A percentile compares a stretch with the other conserved stretches of the same genome.
Evolutionary conservation across 2,113 vertebrate genomes (phyloP).

Genomic region (Paramisgurnus dabryanus): DNA sequence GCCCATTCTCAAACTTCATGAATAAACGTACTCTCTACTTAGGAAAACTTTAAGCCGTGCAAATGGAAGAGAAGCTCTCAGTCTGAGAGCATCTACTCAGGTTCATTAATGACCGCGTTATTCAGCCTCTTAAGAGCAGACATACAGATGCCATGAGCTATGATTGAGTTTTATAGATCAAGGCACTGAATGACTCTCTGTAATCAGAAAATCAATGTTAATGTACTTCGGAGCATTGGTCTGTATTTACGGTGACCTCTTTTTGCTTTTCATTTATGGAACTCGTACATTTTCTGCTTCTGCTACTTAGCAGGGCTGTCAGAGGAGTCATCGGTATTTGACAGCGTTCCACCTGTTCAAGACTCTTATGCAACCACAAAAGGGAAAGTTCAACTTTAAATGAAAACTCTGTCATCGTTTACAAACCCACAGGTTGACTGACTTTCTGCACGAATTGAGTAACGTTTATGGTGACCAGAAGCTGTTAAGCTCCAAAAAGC

Average conservation of each 20-base stretch:
- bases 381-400: not conserved
- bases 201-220: conserved; percentile 37
- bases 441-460: no score
- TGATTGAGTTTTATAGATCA: conserved; percentile 46
- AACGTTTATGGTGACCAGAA: no score
- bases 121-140: conserved; percentile 32
- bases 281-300: not conserved
- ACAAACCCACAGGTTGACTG: no score
- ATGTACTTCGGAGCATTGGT: conserved; percentile 35
- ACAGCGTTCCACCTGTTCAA: conserved; percentile 8
- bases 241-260: conserved; percentile 32
- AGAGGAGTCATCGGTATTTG: conserved; percentile 4
- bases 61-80: conserved; percentile 19
- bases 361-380: not conserved
- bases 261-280: conserved; percentile 36
- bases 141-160: conserved; percentile 32
- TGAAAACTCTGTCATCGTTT: no score
- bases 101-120: conserved; percentile 34
- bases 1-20: conserved; percentile 28
- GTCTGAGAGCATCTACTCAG: conserved; percentile 36
- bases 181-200: conserved; percentile 21
- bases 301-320: not conserved
- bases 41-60: conserved; percentile 15
- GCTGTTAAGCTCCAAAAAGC: no score
- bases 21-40: conserved; percentile 46